Conservation (phyloP, 2,113 vertebrate species). For the Toxostoma redivivum region DNA sequence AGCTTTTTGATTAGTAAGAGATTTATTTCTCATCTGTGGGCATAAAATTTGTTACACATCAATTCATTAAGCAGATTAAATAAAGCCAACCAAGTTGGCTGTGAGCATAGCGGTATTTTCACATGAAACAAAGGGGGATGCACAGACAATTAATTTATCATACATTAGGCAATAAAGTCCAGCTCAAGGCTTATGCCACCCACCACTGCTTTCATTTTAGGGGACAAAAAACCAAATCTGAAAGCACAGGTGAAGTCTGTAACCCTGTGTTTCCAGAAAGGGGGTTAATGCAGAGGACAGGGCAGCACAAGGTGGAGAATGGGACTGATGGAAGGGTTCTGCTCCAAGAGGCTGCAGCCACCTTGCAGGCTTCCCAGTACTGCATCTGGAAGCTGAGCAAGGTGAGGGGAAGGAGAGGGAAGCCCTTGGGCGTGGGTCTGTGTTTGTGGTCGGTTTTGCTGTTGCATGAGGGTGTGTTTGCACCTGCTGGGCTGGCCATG, state of each 20-base stretch:
- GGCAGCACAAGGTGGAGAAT: neutral
- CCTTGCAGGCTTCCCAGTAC: neutral
- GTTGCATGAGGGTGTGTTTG: neutral
- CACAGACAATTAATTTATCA: neutral
- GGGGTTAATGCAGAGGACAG: neutral
- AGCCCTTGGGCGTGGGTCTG: accelerated
- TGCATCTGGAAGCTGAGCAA: neutral
- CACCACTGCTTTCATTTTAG: neutral
- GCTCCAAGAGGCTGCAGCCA: neutral
- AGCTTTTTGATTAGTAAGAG: neutral
- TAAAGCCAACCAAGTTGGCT: neutral
- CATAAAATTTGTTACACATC: neutral
- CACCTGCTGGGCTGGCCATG: neutral
- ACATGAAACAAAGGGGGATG: neutral
- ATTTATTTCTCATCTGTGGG: neutral
- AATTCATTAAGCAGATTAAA: neutral
- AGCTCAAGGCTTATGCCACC: neutral
- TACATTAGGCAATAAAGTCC: neutral
- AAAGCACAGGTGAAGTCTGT: neutral
- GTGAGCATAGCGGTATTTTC: neutral
- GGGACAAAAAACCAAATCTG: neutral
- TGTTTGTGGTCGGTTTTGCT: neutral
- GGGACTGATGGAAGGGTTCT: neutral
- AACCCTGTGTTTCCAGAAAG: neutral
- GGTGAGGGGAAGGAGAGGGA: neutral